Evolutionary conservation across 2,888 invertebrate species (phyloP).

Genomic region (Lepas anatifera): DNA sequence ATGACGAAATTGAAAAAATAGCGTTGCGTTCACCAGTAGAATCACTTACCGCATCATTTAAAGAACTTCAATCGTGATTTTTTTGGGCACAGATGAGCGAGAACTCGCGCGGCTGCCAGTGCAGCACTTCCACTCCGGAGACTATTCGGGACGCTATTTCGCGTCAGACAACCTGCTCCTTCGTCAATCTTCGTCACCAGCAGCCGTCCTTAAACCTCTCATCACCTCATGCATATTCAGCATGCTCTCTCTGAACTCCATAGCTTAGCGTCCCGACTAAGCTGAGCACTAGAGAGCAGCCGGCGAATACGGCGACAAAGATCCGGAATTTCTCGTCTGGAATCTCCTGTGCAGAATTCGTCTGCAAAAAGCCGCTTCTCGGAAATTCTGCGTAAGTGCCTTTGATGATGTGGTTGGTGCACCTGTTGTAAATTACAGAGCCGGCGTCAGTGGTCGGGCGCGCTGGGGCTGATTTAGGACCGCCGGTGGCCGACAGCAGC

Average conservation of each 20-base stretch:
- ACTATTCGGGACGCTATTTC: no score
- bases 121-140: no score
- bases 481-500: not conserved
- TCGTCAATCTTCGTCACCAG: constrained; percentile 9
- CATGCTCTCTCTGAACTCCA: not conserved
- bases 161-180: not conserved
- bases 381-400: not conserved
- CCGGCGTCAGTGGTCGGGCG: no score
- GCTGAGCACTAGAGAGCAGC: no score
- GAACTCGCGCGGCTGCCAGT: no score
- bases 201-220: constrained; percentile 6
- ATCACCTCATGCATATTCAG: constrained; percentile 8
- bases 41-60: no score
- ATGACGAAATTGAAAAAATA: no score
- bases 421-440: not conserved
- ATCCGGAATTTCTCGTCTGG: not conserved
- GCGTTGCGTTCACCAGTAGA: no score
- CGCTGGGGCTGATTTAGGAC: not conserved
- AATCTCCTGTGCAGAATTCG: no score
- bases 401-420: not conserved
- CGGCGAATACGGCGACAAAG: not conserved
- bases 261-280: not conserved
- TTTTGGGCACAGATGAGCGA: no score
- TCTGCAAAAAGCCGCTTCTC: not conserved
- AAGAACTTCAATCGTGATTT: no score